Base-by-base conservation (phyloP, 2,797 vertebrate species). In the Neoniphon sammara region DNA sequence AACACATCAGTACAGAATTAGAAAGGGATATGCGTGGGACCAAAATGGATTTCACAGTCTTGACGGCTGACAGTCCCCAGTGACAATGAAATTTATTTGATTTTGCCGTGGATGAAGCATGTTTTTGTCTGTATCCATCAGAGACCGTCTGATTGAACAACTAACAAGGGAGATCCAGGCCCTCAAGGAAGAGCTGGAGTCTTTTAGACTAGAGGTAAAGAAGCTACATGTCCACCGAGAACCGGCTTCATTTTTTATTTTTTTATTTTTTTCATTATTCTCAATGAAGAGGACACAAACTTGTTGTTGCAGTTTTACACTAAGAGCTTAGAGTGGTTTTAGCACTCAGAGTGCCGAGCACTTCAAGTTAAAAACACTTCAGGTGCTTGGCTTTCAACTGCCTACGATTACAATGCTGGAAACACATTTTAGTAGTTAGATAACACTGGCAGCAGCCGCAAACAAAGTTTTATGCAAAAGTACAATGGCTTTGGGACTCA, bases 111-210 rank as follows among this genome's bases (percentile, higher is more conserved):
- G 6, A 53, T 39, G 25, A 17, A 30, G 46, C 17, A 46, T 66
- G 18, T 62, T 59, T 25, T 62, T 69, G 4, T 74, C 17, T 68
- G 12, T 53, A 3, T 70, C 54, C 21, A 12, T 66, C 92, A 99
- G 97, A 93, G 98, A 98, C 79, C 92, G 93, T 56, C 85, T 98
- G 77, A 98, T 98, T 1, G 95, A 97, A 66, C 96, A 95, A 80
- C 93, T 99, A 55, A 96, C 96, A 0, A 86, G 90, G 65, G 97
- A 99, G 84, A 94, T 98, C 11, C 81, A 95, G 27, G 90, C 91
- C 2, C 93, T 99, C 42, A 98, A 96, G 74, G 96, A 96, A 11
- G 97, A 98, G 90, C 91, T 98, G 81, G 96, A 96, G 70, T 96
- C 92, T 52, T 92, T 96, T 87, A 95, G 96, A 83, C 85, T 95